Percentiles rank a stretch among this genome's conserved stretches.
These are phyloP conservation scores for Parazoanthus atlanticus DNA, from an alignment of 92 coral and sea anemone species.

Conservation along the genomic window DNA sequence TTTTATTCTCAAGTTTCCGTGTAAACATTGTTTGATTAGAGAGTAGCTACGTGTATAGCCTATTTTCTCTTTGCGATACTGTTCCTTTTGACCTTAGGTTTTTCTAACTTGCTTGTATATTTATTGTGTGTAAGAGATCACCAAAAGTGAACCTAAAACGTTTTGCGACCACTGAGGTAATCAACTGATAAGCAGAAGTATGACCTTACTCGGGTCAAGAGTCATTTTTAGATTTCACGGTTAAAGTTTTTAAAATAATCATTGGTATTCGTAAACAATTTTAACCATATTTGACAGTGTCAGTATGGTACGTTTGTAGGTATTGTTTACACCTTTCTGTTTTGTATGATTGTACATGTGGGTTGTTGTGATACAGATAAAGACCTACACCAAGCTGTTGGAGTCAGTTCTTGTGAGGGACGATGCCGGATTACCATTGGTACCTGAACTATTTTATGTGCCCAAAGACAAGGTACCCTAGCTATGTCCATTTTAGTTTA, in stretches of 20 bases:
- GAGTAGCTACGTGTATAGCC: too few species aligned
- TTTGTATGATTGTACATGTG: background rate
- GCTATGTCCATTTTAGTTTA: background rate
- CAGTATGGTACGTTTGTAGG: background rate
- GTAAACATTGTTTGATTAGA: too few species aligned
- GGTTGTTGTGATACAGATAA: conserved; percentile 60
- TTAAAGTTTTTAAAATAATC: too few species aligned
- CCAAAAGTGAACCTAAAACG: background rate
- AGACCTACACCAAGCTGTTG: conserved; percentile 73
- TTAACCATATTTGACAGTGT: background rate
- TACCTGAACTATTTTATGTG: conserved; percentile 93
- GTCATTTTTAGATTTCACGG: too few species aligned
- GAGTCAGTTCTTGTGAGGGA: conserved; percentile 81
- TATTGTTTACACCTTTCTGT: background rate
- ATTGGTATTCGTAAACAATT: background rate
- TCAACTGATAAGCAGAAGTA: too few species aligned
- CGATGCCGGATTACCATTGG: conserved; percentile 77
- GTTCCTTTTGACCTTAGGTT: too few species aligned
- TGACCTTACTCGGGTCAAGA: background rate
- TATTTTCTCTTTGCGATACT: too few species aligned
- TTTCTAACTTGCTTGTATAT: too few species aligned
- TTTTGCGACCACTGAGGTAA: too few species aligned
- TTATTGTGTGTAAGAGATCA: background rate
- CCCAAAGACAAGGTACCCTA: conserved; percentile 87
- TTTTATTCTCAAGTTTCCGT: too few species aligned